Base-by-base conservation (phyloP, 2,113 vertebrate species). In the Garra rufa region DNA sequence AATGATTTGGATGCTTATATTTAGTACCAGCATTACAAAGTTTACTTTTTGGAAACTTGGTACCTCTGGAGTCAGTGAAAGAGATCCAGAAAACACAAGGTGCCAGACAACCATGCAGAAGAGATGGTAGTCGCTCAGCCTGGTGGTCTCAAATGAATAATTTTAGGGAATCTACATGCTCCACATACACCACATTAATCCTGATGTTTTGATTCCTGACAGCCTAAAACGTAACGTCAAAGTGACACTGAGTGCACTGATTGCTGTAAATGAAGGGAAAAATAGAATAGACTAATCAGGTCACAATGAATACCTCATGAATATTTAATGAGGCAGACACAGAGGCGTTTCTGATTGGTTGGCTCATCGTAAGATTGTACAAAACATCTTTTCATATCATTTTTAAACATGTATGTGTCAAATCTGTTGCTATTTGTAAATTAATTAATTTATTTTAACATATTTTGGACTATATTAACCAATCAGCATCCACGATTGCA, bases 141-240 rank as follows among this genome's bases (percentile, higher is more conserved):
- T n/a, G n/a, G n/a, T n/a, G n/a, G n/a, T n/a, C 38, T 24, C 9
- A 71, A 61, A 78, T 84, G 0, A 44, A 44, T 73, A 28, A 63
- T 65, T 14, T 10, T 1, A 10, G 46, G 76, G 65, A 86, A 75
- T 50, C 6, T 43, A 11, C 4, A 0, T 28, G 69, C 69, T 85
- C 61, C 73, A 75, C 74, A 75, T 26, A 48, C 19, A 48, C 26
- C 55, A 41, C 30, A 7, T 48, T 57, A 74, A 7, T 21, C 26
- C 13, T n/a, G 41, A 52, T 28, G 38, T 79, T 87, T 87, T 85
- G 28, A 83, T 46, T 76, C 52, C 46, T 44, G 85, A 85, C 81
- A 67, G 79, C 52, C 59, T 75, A 26, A 81, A 85, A 83, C 81
- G 63, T 87, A 81, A n/a, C n/a, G n/a, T n/a, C n/a, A n/a, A n/a